Percentiles rank a stretch among this genome's conserved stretches.
These are phyloP conservation scores for Oceanodroma tethys DNA, from an alignment of 2,113 vertebrate genomes.

Conservation along the genomic window DNA sequence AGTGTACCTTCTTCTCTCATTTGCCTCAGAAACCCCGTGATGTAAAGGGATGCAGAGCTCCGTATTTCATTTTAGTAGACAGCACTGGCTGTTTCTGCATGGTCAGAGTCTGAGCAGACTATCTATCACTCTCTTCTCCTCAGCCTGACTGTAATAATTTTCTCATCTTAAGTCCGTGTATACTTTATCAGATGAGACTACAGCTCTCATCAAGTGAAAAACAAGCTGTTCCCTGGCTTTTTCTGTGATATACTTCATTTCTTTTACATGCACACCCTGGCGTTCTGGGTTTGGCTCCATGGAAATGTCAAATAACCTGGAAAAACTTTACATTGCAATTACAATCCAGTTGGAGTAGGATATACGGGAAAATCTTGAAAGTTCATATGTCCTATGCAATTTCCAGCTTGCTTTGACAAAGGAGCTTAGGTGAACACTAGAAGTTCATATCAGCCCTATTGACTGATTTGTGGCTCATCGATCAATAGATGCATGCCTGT, in stretches of 20 bases:
- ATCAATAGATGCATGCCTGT: not conserved
- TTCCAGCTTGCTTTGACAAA: not conserved
- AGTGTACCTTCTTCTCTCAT: not conserved
- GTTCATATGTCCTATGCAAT: not conserved
- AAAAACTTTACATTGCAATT: not conserved
- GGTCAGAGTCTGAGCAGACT: not conserved
- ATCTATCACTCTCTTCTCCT: not conserved
- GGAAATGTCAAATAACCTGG: not conserved
- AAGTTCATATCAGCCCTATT: not conserved
- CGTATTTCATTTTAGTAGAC: not conserved
- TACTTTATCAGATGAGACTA: not conserved
- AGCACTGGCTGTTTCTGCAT: not conserved
- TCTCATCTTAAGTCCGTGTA: rapidly evolving
- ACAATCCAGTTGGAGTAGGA: not conserved
- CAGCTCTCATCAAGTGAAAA: not conserved
- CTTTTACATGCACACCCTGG: not conserved
- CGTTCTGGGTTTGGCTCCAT: not conserved
- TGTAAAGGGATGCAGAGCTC: not conserved
- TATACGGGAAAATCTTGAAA: not conserved
- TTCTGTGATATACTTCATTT: not conserved
- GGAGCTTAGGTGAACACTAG: not conserved
- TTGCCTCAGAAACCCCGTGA: not conserved
- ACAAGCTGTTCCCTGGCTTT: not conserved
- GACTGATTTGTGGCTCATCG: not conserved
- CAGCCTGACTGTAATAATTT: not conserved